Evolutionary conservation across 1,140 invertebrate species (phyloP).

Genomic region (Papilio glaucus): DNA sequence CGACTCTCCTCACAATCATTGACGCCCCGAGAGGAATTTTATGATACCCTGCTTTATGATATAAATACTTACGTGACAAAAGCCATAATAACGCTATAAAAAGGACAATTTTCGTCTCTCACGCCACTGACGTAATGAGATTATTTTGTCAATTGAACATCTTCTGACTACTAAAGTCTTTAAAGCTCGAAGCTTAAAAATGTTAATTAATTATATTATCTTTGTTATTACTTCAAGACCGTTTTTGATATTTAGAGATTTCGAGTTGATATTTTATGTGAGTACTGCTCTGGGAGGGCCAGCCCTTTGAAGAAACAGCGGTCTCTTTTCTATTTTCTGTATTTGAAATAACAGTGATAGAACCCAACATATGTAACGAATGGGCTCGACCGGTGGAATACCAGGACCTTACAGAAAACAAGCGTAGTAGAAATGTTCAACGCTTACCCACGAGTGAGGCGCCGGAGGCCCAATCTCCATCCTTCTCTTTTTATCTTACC

Average conservation of each 20-base stretch:
- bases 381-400: no score
- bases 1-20: background rate
- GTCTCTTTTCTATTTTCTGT: no score
- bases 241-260: background rate
- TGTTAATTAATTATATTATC: background rate
- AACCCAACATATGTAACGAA: no score
- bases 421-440: no score
- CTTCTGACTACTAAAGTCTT: background rate
- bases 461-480: no score
- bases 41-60: constrained; percentile 2
- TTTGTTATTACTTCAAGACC: background rate
- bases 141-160: constrained; percentile 18
- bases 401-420: no score
- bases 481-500: no score
- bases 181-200: background rate
- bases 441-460: no score
- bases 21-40: background rate
- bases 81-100: constrained; percentile 18
- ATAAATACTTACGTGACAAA: constrained; percentile 23
- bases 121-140: background rate
- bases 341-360: background rate
- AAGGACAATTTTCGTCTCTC: constrained; percentile 11
- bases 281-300: no score
- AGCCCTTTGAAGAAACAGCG: no score
- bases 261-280: no score